A percentile compares a stretch with the other conserved stretches of the same genome.
These are phyloP conservation scores for Protaetia brevitarsis DNA, from an alignment of 1,140 invertebrate genomes.

Conservation along the genomic window DNA sequence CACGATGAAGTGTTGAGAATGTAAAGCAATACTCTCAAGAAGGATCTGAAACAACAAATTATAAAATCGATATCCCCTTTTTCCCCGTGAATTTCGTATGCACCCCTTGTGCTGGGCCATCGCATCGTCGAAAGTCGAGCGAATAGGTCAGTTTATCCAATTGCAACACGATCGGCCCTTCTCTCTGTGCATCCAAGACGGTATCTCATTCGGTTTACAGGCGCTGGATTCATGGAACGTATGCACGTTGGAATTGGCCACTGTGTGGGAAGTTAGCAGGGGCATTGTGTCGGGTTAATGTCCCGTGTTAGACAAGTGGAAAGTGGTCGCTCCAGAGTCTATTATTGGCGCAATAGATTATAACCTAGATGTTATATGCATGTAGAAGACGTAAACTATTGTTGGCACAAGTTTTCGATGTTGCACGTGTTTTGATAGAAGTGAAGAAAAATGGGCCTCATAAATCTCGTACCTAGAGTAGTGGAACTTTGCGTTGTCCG, in stretches of 20 bases:
- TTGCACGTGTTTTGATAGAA: too few species aligned
- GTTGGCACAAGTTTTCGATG: too few species aligned
- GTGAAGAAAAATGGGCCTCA: too few species aligned
- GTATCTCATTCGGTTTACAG: background rate
- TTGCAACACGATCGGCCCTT: slow-evolving; percentile 1
- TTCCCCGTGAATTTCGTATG: background rate
- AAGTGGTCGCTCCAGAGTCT: background rate
- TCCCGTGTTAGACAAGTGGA: slow-evolving; percentile 8
- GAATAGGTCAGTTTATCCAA: slow-evolving; percentile 16
- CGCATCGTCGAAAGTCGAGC: background rate
- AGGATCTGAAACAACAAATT: background rate
- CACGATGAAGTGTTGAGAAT: too few species aligned
- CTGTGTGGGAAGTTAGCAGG: slow-evolving; percentile 3
- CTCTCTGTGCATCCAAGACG: background rate
- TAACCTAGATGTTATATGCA: background rate
- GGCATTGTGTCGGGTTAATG: slow-evolving; percentile 3
- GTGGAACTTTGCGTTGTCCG: too few species aligned
- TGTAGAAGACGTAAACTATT: background rate
- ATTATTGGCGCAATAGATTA: background rate
- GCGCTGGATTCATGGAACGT: background rate
- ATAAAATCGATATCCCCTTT: background rate
- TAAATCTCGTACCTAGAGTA: too few species aligned
- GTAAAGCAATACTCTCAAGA: too few species aligned
- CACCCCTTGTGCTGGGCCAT: background rate
- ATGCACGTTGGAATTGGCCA: background rate